Evolutionary conservation across 1,140 invertebrate genomes (phyloP).

Genomic region (Maconellicoccus hirsutus): DNA sequence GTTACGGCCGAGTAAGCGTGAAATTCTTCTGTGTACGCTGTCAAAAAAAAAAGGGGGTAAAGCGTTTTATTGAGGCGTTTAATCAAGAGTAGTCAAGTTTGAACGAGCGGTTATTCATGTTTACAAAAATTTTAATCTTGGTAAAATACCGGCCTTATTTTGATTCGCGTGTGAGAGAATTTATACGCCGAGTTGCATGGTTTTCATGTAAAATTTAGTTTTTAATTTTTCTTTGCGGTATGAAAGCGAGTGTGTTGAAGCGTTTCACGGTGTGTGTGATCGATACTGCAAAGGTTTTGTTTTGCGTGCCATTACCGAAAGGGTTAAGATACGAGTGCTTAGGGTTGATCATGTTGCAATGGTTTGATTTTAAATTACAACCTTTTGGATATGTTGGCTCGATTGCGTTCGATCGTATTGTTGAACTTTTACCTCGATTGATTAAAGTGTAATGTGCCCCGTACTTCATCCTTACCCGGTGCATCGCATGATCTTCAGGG

Average conservation of each 20-base stretch:
- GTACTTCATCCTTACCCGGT: no score
- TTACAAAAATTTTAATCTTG: conserved; percentile 10
- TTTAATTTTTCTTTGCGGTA: conserved; percentile 1
- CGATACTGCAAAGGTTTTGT: background rate
- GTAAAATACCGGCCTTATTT: background rate
- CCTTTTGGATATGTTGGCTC: no score
- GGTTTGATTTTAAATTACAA: background rate
- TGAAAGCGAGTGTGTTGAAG: no score
- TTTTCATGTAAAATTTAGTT: conserved; percentile 10
- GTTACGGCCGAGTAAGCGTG: conserved; percentile 6
- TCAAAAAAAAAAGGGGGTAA: conserved; percentile 1
- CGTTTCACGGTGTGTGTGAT: background rate
- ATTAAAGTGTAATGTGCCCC: no score
- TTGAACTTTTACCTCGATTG: no score
- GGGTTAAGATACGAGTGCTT: background rate
- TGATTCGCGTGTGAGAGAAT: conserved; percentile 7
- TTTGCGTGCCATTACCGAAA: background rate
- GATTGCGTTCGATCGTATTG: no score
- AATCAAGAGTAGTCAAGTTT: conserved; percentile 9
- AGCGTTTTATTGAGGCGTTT: conserved; percentile 8
- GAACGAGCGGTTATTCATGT: conserved; percentile 7
- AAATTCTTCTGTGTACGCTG: conserved; percentile 8
- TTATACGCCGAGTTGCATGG: background rate
- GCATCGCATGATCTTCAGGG: no score
- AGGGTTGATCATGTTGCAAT: background rate